Percentiles rank a stretch among this genome's conserved stretches.
These are phyloP conservation scores for Actias luna DNA, from an alignment of 2,888 invertebrate genomes.

Conservation along the genomic window DNA sequence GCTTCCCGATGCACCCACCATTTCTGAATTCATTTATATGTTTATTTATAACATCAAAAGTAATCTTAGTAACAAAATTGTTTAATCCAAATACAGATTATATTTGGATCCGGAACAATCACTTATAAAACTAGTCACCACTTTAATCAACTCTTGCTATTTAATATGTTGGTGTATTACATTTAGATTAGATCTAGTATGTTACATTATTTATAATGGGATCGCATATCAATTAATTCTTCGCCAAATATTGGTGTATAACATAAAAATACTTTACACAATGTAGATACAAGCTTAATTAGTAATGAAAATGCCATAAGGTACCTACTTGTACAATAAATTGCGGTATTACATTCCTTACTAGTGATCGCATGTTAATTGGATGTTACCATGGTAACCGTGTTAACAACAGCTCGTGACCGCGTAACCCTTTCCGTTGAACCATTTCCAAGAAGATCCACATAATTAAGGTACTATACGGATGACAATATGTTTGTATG, in stretches of 20 bases:
- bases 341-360: not conserved
- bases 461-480: not conserved
- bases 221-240: too few species aligned
- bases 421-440: constrained; percentile 46
- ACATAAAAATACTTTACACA: not conserved
- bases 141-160: too few species aligned
- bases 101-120: too few species aligned
- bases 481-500: too few species aligned
- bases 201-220: too few species aligned
- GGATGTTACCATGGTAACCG: constrained; percentile 38
- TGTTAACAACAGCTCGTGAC: constrained; percentile 38
- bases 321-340: not conserved
- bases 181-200: too few species aligned
- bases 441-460: constrained; percentile 34
- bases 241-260: too few species aligned
- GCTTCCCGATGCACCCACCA: constrained; percentile 47
- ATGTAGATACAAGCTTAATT: not conserved
- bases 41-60: too few species aligned
- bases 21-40: constrained; percentile 40
- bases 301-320: not conserved
- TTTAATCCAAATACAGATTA: too few species aligned
- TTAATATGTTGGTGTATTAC: too few species aligned
- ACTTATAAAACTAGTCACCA: too few species aligned
- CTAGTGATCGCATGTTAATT: not conserved
- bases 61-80: too few species aligned